These are phyloP conservation scores for Anguilla anguilla DNA, from an alignment of 2,797 vertebrate species.

Conservation along the genomic window DNA sequence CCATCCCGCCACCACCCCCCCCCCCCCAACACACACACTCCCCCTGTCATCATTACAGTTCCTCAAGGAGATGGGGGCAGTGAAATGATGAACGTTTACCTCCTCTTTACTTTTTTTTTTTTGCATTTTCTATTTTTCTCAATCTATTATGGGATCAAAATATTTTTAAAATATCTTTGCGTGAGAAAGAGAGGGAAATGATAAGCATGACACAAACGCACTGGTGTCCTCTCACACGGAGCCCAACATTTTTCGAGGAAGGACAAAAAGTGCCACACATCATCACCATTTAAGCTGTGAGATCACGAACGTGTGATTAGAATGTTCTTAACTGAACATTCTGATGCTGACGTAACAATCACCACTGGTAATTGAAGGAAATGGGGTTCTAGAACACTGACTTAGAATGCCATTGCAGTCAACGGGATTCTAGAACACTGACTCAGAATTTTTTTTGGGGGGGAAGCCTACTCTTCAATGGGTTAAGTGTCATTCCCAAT, in stretches of 20 bases:
- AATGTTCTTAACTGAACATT: too few species aligned
- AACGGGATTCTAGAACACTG: too few species aligned
- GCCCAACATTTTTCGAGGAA: neutral
- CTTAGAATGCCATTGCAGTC: too few species aligned
- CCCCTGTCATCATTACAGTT: neutral
- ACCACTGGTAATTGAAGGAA: too few species aligned
- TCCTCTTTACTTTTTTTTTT: constrained; percentile 35
- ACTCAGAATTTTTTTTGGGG: too few species aligned
- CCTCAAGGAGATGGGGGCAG: neutral
- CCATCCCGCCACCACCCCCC: constrained; percentile 39
- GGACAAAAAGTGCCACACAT: neutral
- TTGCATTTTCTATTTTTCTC: constrained; percentile 40
- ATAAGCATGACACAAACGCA: constrained; percentile 35
- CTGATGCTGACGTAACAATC: too few species aligned
- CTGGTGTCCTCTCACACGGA: neutral
- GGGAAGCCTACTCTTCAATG: too few species aligned
- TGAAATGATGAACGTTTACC: constrained; percentile 22
- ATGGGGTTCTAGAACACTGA: too few species aligned
- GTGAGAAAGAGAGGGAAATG: constrained; percentile 11
- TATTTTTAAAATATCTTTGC: constrained; percentile 52
- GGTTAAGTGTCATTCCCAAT: neutral
- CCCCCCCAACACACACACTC: neutral
- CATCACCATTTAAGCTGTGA: too few species aligned
- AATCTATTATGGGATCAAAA: neutral
- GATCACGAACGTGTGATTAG: too few species aligned